Conservation (phyloP, 2,888 invertebrate species). For the Pristionchus entomophagus region DNA sequence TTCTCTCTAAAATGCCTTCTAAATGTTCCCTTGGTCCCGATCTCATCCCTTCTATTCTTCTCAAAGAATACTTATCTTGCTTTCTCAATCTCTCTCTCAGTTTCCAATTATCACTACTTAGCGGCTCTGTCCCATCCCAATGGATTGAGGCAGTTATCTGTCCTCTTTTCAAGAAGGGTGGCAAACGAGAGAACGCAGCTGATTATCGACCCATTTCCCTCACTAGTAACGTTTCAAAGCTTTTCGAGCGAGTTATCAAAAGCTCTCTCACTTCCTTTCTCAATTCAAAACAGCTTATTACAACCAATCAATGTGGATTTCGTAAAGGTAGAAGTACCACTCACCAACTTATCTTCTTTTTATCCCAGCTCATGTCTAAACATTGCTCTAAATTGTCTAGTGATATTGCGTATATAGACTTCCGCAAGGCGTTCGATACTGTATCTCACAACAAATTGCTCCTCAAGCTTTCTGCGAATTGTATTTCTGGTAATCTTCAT, state of each 20-base stretch:
- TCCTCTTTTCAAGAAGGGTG: not conserved
- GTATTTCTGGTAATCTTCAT: slow-evolving; percentile 43
- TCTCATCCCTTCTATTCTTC: not conserved
- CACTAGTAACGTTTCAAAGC: not conserved
- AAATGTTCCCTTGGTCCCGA: not conserved
- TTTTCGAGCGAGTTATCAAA: not conserved
- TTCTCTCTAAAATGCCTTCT: too few species aligned
- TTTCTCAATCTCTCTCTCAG: not conserved
- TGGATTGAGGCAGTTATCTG: not conserved
- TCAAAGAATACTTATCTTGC: not conserved
- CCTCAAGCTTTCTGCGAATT: not conserved
- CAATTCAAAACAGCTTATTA: not conserved
- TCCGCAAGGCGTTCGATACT: not conserved
- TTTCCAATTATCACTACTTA: not conserved
- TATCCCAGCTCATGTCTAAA: not conserved
- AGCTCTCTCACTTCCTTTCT: not conserved
- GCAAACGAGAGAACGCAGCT: not conserved
- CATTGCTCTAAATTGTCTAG: not conserved
- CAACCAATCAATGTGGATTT: slow-evolving; percentile 48
- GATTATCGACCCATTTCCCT: not conserved
- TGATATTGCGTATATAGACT: slow-evolving; percentile 48
- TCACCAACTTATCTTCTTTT: slow-evolving; percentile 21
- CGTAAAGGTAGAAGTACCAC: slow-evolving; percentile 43
- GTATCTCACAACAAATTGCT: slow-evolving; percentile 43
- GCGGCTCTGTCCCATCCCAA: not conserved